phyloP scores from a whole-genome alignment of 2,888 invertebrate genomes.

The Lasiommata megera region DNA sequence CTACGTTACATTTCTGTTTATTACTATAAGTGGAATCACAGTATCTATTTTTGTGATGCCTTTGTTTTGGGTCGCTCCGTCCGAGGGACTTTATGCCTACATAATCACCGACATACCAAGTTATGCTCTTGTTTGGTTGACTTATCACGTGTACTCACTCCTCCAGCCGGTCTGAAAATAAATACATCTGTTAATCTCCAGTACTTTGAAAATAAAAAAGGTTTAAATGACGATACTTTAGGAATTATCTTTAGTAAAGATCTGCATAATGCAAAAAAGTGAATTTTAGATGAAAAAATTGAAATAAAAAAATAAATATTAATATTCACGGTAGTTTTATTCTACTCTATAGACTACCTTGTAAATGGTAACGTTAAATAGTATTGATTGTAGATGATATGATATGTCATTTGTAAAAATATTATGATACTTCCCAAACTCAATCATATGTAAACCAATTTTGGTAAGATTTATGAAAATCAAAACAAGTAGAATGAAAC shows the following conservation, averaged over 20 bases:
- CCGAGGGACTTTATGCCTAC: constrained; percentile 43
- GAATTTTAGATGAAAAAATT: background rate
- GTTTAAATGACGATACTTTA: background rate
- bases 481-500: too few species aligned
- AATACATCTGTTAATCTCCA: constrained; percentile 39
- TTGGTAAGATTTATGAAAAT: too few species aligned
- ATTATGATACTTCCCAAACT: too few species aligned
- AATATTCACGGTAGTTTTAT: too few species aligned
- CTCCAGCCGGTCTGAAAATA: constrained; percentile 93
- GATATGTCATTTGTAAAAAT: too few species aligned
- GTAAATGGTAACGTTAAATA: too few species aligned
- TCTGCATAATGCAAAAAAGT: background rate
- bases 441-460: too few species aligned
- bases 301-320: background rate
- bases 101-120: constrained; percentile 35
- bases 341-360: too few species aligned
- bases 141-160: constrained; percentile 96
- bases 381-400: too few species aligned
- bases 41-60: constrained; percentile 49
- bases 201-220: background rate
- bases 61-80: constrained; percentile 42
- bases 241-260: background rate
- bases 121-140: constrained; percentile 56
- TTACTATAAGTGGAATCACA: constrained; percentile 57
- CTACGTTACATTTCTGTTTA: constrained; percentile 23